phyloP scores from a whole-genome alignment of 1,140 invertebrate species.

The Bombus terrestris region DNA sequence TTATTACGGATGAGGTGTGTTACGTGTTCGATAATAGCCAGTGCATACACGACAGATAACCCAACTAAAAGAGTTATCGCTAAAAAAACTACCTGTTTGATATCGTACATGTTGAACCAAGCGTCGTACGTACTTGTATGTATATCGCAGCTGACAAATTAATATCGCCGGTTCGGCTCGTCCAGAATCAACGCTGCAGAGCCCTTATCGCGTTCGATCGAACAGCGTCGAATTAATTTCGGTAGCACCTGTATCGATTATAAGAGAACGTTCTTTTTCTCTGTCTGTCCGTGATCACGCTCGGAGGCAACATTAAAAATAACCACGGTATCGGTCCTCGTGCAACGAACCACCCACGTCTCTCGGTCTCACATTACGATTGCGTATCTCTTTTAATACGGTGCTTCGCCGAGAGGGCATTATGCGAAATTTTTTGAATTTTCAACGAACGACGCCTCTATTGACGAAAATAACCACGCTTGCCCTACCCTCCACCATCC shows the following conservation, averaged over 20 bases:
- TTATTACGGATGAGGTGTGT: not conserved
- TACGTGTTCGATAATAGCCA: not conserved
- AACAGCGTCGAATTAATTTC: constrained; percentile 31
- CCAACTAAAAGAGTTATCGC: not conserved
- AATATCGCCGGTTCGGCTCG: constrained; percentile 5
- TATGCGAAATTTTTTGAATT: constrained; percentile 49
- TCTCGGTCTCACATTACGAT: constrained; percentile 63
- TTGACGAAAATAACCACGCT: constrained; percentile 56
- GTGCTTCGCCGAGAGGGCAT: constrained; percentile 13
- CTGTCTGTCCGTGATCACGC: constrained; percentile 1
- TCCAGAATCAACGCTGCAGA: not conserved
- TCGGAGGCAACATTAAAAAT: constrained; percentile 65
- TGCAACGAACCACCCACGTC: constrained; percentile 60
- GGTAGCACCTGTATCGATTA: constrained; percentile 39
- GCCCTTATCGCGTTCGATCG: constrained; percentile 15
- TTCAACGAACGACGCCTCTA: constrained; percentile 30
- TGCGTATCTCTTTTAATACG: constrained; percentile 64
- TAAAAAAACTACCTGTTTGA: not conserved
- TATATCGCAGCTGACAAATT: not conserved
- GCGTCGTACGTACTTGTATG: not conserved
- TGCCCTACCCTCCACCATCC: not conserved
- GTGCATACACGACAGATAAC: not conserved
- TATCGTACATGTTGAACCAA: not conserved
- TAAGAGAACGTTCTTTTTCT: constrained; percentile 42
- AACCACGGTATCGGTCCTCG: constrained; percentile 58